These are phyloP conservation scores for Aleiodes leptofemur DNA, from an alignment of 2,888 invertebrate species.

Conservation along the genomic window DNA sequence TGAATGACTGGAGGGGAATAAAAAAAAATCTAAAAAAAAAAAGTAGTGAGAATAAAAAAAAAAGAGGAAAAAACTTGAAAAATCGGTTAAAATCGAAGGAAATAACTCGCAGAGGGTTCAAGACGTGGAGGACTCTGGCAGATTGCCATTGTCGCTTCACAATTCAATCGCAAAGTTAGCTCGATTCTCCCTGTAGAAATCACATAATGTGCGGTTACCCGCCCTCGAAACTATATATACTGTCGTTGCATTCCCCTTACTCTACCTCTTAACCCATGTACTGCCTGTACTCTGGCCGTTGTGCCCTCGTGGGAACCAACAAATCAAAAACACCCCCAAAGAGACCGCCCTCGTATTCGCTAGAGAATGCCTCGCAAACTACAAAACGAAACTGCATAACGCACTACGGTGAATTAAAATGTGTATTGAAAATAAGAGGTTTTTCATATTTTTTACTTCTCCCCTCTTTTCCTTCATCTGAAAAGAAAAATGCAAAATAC, in stretches of 20 bases:
- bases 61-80: slow-evolving; percentile 46
- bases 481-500: too few relatives aligned
- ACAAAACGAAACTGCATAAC: slow-evolving; percentile 13
- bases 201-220: slow-evolving; percentile 74
- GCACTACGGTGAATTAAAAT: slow-evolving; percentile 18
- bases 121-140: slow-evolving; percentile 64
- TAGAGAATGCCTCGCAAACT: slow-evolving; percentile 12
- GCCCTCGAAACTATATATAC: slow-evolving; percentile 47
- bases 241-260: slow-evolving; percentile 46
- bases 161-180: slow-evolving; percentile 74
- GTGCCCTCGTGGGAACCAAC: slow-evolving; percentile 59
- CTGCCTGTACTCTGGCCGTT: slow-evolving; percentile 26
- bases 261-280: slow-evolving; percentile 38
- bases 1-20: neutral
- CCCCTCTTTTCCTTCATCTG: too few relatives aligned
- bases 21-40: slow-evolving; percentile 30
- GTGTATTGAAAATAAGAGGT: neutral
- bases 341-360: slow-evolving; percentile 58
- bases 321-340: slow-evolving; percentile 72
- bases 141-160: slow-evolving; percentile 73
- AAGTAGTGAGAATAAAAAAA: slow-evolving; percentile 38
- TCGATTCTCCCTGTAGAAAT: slow-evolving; percentile 72
- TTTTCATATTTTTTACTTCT: too few relatives aligned
- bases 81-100: slow-evolving; percentile 55
- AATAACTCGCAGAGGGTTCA: slow-evolving; percentile 58